Base-by-base conservation (phyloP, 2,113 vertebrate species). In the Chroicocephalus ridibundus region DNA sequence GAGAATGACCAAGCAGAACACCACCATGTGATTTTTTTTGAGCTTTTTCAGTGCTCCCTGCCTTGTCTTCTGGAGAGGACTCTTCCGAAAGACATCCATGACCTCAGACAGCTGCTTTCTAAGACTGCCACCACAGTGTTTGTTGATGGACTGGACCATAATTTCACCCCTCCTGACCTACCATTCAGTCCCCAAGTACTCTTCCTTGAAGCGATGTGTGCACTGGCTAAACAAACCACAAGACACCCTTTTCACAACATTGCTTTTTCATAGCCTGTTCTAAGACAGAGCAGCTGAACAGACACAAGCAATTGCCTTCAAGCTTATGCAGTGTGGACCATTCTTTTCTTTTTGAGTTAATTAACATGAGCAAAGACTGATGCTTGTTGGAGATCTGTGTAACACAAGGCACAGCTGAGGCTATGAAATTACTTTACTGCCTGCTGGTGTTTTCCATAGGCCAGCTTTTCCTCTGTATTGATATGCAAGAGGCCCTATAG, bases 41-140 rank as follows among this genome's bases (percentile, higher is more conserved):
- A 68, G 64, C 77, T 82, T 55, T 34, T 52, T 82, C 40, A 29
- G 18, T 38, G 46, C 58, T 88, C 65, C 55, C 62, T 77, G 78
- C 38, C 57, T 16, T 46, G 42, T 36, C 71, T 49, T 65, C 40
- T 86, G 60, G 46, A 86, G 44, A 58, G 3, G 49, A 52, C 34
- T 58, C 51, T 58, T 71, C 34, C 60, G 60, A 51, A 84, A 85
- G 91, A 78, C 44, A n/a, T 10, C 38, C 29, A 10, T 32, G 44
- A 49, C 51, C 83, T 94, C 65, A 21, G 84, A 66, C 55, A 80
- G 82, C 76, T 92, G 90, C 94, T 88, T 86, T 78, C 74, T n/a
- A 82, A 18, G 61, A 68, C 82, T 58, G 81, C 69, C 65, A 68
- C 71, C 36, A 16, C 76, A 66, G 81, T 47, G 46, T 72, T 76